phyloP scores from a whole-genome alignment of 1,140 invertebrate species.

The Macrobrachium rosenbergii region DNA sequence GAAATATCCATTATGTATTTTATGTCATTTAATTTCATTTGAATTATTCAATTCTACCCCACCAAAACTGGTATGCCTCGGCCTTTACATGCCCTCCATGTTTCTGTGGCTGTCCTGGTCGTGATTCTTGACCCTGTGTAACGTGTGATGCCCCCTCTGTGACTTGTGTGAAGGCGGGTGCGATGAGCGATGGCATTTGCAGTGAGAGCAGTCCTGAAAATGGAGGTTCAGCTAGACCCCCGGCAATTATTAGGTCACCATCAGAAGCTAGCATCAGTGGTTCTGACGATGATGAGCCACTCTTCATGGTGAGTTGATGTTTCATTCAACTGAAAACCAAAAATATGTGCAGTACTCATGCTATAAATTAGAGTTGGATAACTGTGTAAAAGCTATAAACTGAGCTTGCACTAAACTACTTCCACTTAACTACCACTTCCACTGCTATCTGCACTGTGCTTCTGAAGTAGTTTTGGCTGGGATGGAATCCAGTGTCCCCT shows the following conservation, averaged over 20 bases:
- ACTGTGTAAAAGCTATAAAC: too few species aligned
- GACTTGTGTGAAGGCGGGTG: conserved; percentile 33
- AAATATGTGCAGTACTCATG: too few species aligned
- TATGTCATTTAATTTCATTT: conserved; percentile 3
- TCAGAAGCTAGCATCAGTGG: conserved; percentile 9
- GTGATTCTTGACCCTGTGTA: conserved; percentile 6
- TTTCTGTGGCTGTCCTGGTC: conserved; percentile 17
- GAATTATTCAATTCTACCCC: conserved; percentile 2
- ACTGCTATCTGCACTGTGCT: too few species aligned
- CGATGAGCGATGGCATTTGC: conserved; percentile 10
- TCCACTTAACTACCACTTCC: too few species aligned
- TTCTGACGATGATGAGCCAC: background rate
- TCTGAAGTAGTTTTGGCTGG: too few species aligned
- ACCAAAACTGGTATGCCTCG: background rate
- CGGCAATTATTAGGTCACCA: conserved; percentile 1
- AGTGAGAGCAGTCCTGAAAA: conserved; percentile 17
- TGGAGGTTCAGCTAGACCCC: conserved; percentile 2
- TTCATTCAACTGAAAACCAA: background rate
- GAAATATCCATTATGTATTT: background rate
- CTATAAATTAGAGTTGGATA: too few species aligned
- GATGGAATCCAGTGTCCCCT: too few species aligned
- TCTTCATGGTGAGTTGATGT: conserved; percentile 42
- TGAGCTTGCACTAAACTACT: too few species aligned
- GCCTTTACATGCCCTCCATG: background rate
- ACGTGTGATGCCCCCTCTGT: background rate